Evolutionary conservation across 2,888 invertebrate species (phyloP).

Genomic region (Drosophila atroscutellata): DNA sequence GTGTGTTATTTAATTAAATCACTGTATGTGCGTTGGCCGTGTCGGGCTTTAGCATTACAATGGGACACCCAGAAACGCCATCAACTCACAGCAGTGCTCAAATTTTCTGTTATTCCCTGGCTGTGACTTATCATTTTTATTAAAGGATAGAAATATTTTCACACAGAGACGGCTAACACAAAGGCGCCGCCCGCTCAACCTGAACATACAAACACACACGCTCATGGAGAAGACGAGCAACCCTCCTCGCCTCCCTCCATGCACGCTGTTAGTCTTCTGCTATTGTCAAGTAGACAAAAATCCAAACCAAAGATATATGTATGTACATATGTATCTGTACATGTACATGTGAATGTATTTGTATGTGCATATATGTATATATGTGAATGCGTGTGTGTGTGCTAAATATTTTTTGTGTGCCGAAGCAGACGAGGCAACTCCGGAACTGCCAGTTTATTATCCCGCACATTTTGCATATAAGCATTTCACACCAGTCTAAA

Average conservation of each 20-base stretch:
- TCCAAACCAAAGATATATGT: conserved; percentile 44
- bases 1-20: conserved; percentile 57
- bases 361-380: background rate
- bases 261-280: conserved; percentile 11
- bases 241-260: background rate
- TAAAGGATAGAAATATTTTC: conserved; percentile 65
- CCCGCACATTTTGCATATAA: conserved; percentile 32
- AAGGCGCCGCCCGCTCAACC: conserved; percentile 22
- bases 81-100: conserved; percentile 14
- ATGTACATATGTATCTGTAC: conserved; percentile 1
- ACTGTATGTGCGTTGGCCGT: conserved; percentile 38
- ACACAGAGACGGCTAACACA: conserved; percentile 52
- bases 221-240: background rate
- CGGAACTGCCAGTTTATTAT: conserved; percentile 41
- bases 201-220: background rate
- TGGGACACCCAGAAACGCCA: conserved; percentile 17
- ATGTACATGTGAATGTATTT: background rate
- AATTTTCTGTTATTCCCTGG: conserved; percentile 48
- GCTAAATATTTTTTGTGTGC: conserved; percentile 33
- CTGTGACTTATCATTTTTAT: conserved; percentile 69
- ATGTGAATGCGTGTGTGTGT: conserved; percentile 3
- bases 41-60: conserved; percentile 58
- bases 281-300: conserved; percentile 61
- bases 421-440: conserved; percentile 26
- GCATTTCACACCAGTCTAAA: conserved; percentile 7